Conservation (phyloP, 1,140 invertebrate species). For the Cydia pomonella region DNA sequence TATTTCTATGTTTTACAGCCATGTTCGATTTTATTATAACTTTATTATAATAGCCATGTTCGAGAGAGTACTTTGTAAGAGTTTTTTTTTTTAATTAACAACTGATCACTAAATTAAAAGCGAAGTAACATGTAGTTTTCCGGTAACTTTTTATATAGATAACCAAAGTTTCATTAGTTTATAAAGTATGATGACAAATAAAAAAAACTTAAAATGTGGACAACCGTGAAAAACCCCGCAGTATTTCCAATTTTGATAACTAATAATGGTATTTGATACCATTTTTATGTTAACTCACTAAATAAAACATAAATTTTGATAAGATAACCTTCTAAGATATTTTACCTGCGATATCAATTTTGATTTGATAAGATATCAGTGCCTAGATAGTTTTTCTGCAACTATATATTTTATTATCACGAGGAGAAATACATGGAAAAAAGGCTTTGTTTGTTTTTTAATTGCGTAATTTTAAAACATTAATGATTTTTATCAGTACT, state of each 20-base stretch:
- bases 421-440: background rate
- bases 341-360: slow-evolving; percentile 21
- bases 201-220: too few relatives aligned
- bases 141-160: too few relatives aligned
- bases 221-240: too few relatives aligned
- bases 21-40: too few relatives aligned
- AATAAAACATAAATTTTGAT: background rate
- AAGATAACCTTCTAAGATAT: slow-evolving; percentile 3
- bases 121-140: too few relatives aligned
- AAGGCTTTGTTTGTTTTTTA: slow-evolving; percentile 15
- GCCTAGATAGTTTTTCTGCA: background rate
- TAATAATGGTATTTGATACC: too few relatives aligned
- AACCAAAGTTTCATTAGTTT: too few relatives aligned
- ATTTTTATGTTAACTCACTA: background rate
- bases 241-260: too few relatives aligned
- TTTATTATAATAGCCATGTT: too few relatives aligned
- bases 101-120: background rate
- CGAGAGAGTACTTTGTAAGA: background rate
- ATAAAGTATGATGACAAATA: too few relatives aligned
- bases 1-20: background rate
- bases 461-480: slow-evolving; percentile 3
- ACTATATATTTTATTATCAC: background rate
- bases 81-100: background rate
- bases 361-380: background rate
- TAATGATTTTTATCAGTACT: background rate